phyloP scores from a whole-genome alignment of 2,888 invertebrate species.

The Ornithoptera alexandrae region DNA sequence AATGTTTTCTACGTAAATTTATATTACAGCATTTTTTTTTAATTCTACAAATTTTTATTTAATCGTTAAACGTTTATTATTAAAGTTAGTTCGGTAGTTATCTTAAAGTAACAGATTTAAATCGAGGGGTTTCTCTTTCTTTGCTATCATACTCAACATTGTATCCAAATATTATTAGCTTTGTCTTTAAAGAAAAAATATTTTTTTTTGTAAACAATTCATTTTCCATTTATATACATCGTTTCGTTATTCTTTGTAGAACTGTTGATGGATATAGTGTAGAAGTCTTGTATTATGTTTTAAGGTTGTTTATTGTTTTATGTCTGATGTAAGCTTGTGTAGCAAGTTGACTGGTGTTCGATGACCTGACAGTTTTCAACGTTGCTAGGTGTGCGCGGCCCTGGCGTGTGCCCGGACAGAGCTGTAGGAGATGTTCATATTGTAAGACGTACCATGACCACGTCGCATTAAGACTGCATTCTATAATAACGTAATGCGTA shows the following conservation, averaged over 20 bases:
- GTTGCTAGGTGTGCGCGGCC: conserved; percentile 29
- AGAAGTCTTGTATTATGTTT: background rate
- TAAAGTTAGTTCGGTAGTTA: too few species aligned
- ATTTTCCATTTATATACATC: too few species aligned
- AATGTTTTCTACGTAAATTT: too few species aligned
- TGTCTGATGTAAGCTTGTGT: background rate
- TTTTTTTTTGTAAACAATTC: too few species aligned
- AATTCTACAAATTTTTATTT: too few species aligned
- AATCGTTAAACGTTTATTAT: too few species aligned
- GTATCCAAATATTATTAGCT: too few species aligned
- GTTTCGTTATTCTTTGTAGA: background rate
- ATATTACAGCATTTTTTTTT: too few species aligned
- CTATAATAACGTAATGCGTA: conserved; percentile 44
- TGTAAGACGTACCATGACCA: conserved; percentile 55
- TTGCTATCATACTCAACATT: too few species aligned
- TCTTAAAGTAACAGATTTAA: too few species aligned
- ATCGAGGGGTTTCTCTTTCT: too few species aligned
- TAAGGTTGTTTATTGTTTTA: background rate
- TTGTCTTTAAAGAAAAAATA: too few species aligned
- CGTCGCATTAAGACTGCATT: conserved; percentile 74
- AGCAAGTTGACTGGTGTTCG: background rate
- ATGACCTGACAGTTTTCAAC: background rate
- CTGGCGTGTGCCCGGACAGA: conserved; percentile 54
- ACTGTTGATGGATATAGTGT: background rate
- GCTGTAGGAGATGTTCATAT: conserved; percentile 55